Evolutionary conservation across 2,113 vertebrate species (phyloP), one percentile per base, ranked within the genome.

Genomic region (Mungos mungo): DNA sequence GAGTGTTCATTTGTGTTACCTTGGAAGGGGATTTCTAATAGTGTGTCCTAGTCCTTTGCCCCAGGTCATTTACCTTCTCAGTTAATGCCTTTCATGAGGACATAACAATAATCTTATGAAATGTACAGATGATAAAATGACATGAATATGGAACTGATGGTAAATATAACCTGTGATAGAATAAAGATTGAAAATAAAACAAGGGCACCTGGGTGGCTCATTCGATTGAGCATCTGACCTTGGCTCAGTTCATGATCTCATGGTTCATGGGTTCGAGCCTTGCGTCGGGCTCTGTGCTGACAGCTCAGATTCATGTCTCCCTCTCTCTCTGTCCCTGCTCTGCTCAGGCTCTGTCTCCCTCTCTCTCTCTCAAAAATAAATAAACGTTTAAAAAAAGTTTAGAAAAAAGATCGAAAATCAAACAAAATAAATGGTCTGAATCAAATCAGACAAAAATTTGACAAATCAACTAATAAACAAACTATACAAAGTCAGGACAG

Each of bases 41-140:
- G 15, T 52, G 2, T 35, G 3, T 33, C 12, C 2, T 33, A 57
- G 16, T 29, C 29, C 54, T 95, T 79, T 93, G 29, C 25, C 16
- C 12, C 10, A 65, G 57, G 19, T 23, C 69, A 10, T 71, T 68
- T 85, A 85, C 88, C 77, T 85, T 96, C 95, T 81, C 68, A 71
- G 13, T 60, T 76, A 79, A 54, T 86, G 18, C 68, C 38, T 92
- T 89, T 27, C 18, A 50, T 74, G 38, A 77, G 35, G 60, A 68
- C 35, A 12, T 23, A 88, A 52, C 10, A 69, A n/a, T 33, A 91
- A 69, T 85, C 91, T 76, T 91, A 80, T 66, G 35, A 97, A 93
- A 82, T 71, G 18, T 69, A 31, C 18, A 54, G 65, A 41, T 89
- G 12, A 38, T 85, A 45, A 66, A 15, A 81, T 79, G 27, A 33